These are phyloP conservation scores for Thamnaconus septentrionalis DNA, from an alignment of 2,113 vertebrate genomes.

Conservation along the genomic window DNA sequence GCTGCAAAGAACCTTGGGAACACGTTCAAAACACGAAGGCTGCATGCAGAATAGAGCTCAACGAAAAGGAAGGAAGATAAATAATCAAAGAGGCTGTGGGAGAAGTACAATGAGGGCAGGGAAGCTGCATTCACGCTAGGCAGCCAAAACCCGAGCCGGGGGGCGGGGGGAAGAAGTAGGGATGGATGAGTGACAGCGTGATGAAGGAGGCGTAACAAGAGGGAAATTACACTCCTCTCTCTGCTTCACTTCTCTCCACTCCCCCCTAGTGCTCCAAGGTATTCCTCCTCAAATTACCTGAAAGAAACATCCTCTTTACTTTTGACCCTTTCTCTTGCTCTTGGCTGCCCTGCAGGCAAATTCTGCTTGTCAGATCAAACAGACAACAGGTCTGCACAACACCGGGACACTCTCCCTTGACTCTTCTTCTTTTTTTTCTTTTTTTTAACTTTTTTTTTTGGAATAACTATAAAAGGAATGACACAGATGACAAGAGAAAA, in stretches of 20 bases:
- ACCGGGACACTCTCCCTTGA: conserved; percentile 11
- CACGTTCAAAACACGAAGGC: too few relatives aligned
- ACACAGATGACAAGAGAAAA: neutral
- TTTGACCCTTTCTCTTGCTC: conserved; percentile 65
- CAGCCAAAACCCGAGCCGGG: conserved; percentile 31
- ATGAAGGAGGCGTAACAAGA: conserved; percentile 70
- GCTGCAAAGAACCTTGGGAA: too few relatives aligned
- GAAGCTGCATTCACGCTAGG: conserved; percentile 35
- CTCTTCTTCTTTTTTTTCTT: neutral
- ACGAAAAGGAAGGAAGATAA: neutral
- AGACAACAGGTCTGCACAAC: conserved; percentile 52
- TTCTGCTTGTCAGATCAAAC: conserved; percentile 80
- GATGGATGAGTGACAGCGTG: conserved; percentile 72
- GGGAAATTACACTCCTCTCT: conserved; percentile 71
- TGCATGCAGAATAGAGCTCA: neutral
- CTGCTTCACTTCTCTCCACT: conserved; percentile 2
- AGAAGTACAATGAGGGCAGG: conserved; percentile 43
- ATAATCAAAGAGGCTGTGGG: conserved; percentile 6
- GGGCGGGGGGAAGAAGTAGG: conserved; percentile 21
- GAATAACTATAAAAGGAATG: neutral
- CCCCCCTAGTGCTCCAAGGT: conserved; percentile 46
- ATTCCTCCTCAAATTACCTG: conserved; percentile 74
- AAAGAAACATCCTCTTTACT: conserved; percentile 75
- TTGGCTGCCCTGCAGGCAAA: conserved; percentile 69
- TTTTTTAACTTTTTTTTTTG: conserved; percentile 16